Base-by-base conservation (phyloP, 2,888 invertebrate genomes). In the Lymantria dispar region DNA sequence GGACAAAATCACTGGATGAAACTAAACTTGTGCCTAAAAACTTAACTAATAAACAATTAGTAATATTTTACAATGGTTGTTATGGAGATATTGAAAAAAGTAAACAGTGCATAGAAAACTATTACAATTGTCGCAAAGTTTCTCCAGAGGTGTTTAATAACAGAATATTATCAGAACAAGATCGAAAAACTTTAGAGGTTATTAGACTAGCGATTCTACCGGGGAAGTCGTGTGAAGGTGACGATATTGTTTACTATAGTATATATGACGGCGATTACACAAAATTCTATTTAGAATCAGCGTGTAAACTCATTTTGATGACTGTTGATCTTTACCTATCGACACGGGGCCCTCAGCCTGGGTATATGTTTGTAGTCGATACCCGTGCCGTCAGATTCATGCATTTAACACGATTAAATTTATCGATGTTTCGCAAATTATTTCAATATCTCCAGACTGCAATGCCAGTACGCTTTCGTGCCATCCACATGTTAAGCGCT, bases 51-150 rank as follows among this genome's bases (percentile, higher is more conserved):
- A 94, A 94, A 78, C 94, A 94, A 74, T 81, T 95, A 47, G 90
- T 93, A 13, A 75, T 94, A 37, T 95, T 95, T 70, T 92, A 94
- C 60, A 91, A 94, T 66, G 94, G 94, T 43, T 95, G 95, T 75
- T 92, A 93, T 54, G 93, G 92, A 50, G 85, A 94, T 41, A 64
- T 93, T 60, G 93, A 93, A n/a, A 91, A 89, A 45, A 93, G 93
- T 0, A 93, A 93, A 71, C 80, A 74, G 11, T 95, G 95, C 62
- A 93, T 95, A 62, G 88, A 92, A 60, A 90, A 90, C 51, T 95
- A 94, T 79, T 95, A 94, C 70, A 84, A 85, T 22, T 80, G 92
- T 46, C 91, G 93, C 56, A 91, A 91, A 60, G 92, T 92, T 60
- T 87, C 91, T 0, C 94, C 95, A 0, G 94, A 95, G 68, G 90